Base-by-base conservation (phyloP, 1,140 invertebrate species). In the Drosophila cardini region DNA sequence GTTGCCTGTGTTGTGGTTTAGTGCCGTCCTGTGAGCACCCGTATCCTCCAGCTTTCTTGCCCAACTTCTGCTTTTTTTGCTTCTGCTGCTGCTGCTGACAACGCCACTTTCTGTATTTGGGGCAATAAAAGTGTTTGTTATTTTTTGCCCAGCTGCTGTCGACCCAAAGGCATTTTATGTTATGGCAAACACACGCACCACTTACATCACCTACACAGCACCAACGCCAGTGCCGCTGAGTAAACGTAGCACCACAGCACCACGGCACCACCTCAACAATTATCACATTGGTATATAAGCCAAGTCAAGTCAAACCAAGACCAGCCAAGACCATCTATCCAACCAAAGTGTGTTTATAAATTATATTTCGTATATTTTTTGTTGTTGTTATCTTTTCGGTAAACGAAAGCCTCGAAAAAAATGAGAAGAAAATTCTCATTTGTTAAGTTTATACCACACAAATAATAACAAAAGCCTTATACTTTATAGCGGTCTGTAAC, bases 31-130 rank as follows among this genome's bases (percentile, higher is more conserved):
- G 21, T 34, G 16, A 26, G 45, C 18, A 26, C 45, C 34, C 13
- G 46, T 57, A 61, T 72, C 18, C 10, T 32, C 46, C 40, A 57
- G 15, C 13, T 26, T 36, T 8, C 34, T 36, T 7, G 1, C 32
- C 18, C 43, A 18, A 8, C 13, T 45, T 18, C 53, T 43, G 6
- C 5, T 0, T 7, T 10, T 34, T 8, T 10, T 32, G 3, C 30
- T 32, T 11, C 21, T 62, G 45, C 50, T 65, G n/a, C 63, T 80
- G 80, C 71, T 86, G 82, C 83, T 87, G 82, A 87, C 83, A 76
- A 69, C 61, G 83, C 36, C 78, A 87, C 71, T 85, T 86, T 78
- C 57, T 32, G 63, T 75, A 58, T 64, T 26, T 82, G 60, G 52
- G 72, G 76, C 68, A 70, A 86, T 86, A 82, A 87, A 86, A 86